Evolutionary conservation across 2,888 invertebrate genomes (phyloP).

Genomic region (Agrochola lychnidis): DNA sequence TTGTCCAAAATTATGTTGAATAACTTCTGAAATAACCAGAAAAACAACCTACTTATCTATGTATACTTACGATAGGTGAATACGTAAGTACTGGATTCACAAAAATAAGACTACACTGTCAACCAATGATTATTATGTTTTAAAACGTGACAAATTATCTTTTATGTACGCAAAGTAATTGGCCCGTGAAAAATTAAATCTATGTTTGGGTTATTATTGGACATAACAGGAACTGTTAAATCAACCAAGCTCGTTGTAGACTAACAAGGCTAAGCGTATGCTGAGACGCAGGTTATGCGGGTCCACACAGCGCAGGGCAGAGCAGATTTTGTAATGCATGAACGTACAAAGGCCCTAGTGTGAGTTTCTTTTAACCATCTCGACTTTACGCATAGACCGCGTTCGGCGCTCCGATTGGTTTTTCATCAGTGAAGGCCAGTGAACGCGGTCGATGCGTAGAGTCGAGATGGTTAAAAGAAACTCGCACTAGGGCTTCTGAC

Average conservation of each 20-base stretch:
- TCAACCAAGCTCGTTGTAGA: not conserved
- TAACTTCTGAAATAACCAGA: slow-evolving; percentile 28
- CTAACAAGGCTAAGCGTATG: too few species aligned
- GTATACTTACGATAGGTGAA: not conserved
- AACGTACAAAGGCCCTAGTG: too few species aligned
- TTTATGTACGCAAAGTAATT: slow-evolving; percentile 11
- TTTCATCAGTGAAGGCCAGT: too few species aligned
- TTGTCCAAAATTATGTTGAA: slow-evolving; percentile 22
- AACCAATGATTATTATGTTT: slow-evolving; percentile 12
- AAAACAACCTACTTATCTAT: slow-evolving; percentile 21
- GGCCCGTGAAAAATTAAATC: slow-evolving; percentile 25
- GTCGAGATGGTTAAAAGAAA: too few species aligned
- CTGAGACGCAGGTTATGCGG: too few species aligned
- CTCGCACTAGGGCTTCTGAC: too few species aligned
- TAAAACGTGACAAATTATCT: slow-evolving; percentile 50
- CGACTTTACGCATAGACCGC: too few species aligned
- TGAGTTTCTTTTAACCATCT: too few species aligned
- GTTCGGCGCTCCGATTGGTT: too few species aligned
- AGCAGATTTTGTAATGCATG: too few species aligned
- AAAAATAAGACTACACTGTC: slow-evolving; percentile 31
- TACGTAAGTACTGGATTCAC: not conserved
- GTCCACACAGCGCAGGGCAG: too few species aligned
- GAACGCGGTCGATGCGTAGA: too few species aligned
- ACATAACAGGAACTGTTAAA: not conserved
- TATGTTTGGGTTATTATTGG: slow-evolving; percentile 7